These are phyloP conservation scores for Sebastes ruberrimus DNA, from an alignment of 2,797 vertebrate genomes.

Conservation along the genomic window DNA sequence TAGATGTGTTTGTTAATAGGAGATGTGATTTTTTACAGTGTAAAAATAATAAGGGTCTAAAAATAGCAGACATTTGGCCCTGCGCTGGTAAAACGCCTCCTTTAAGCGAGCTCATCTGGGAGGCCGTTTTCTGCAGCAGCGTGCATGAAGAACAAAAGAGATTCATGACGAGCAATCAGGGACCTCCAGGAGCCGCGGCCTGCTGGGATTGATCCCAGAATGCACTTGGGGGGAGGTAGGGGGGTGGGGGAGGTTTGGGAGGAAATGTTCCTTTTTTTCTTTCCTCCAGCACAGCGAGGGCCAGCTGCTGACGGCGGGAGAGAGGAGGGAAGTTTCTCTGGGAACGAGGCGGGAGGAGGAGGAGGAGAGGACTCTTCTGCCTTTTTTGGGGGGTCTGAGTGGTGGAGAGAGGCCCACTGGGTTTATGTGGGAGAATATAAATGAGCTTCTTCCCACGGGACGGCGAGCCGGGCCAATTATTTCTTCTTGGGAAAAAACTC, in stretches of 20 bases:
- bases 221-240: slow-evolving; percentile 2
- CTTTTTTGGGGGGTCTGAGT: slow-evolving; percentile 2
- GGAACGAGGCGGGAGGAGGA: neutral
- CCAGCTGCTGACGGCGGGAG: slow-evolving; percentile 7
- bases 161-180: slow-evolving; percentile 50
- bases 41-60: slow-evolving; percentile 8
- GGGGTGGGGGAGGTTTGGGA: slow-evolving; percentile 17
- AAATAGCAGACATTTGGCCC: slow-evolving; percentile 27
- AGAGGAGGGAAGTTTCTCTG: slow-evolving; percentile 18
- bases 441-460: slow-evolving; percentile 66
- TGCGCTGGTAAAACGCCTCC: slow-evolving; percentile 1
- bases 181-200: slow-evolving; percentile 40
- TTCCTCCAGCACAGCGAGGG: slow-evolving; percentile 9
- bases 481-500: slow-evolving; percentile 66
- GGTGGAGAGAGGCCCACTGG: neutral
- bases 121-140: slow-evolving; percentile 6
- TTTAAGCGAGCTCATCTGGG: slow-evolving; percentile 30
- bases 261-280: neutral
- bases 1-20: too few species aligned
- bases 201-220: slow-evolving; percentile 53
- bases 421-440: slow-evolving; percentile 60
- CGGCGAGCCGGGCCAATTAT: slow-evolving; percentile 69
- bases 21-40: slow-evolving; percentile 11
- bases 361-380: neutral
- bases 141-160: slow-evolving; percentile 47